These are phyloP conservation scores for Desmodus rotundus DNA, from an alignment of 2,113 vertebrate genomes.

Conservation along the genomic window DNA sequence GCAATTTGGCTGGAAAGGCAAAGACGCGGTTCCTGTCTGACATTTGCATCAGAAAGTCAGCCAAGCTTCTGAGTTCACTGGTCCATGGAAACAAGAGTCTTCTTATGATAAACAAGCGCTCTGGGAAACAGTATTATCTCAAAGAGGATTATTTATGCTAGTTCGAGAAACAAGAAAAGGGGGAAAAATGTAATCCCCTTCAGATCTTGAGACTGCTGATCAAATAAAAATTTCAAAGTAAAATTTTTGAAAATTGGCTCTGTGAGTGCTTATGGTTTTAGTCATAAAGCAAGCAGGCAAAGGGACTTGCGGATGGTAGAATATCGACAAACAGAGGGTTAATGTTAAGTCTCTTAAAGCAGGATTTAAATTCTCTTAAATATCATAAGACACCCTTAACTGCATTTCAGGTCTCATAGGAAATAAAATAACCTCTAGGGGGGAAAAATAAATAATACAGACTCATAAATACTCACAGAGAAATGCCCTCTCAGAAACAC, in stretches of 20 bases:
- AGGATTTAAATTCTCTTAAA: constrained; percentile 69
- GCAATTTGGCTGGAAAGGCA: constrained; percentile 75
- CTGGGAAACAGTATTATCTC: constrained; percentile 79
- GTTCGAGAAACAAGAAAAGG: constrained; percentile 71
- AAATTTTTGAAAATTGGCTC: constrained; percentile 74
- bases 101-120: constrained; percentile 78
- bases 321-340: constrained; percentile 41
- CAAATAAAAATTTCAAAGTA: constrained; percentile 82
- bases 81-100: constrained; percentile 70
- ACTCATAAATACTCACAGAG: neutral
- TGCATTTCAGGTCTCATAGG: constrained; percentile 62
- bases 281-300: constrained; percentile 51
- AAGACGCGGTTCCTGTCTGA: constrained; percentile 72
- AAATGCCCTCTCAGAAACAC: neutral
- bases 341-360: constrained; percentile 68
- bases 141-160: constrained; percentile 84
- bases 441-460: neutral
- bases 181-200: constrained; percentile 74
- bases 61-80: constrained; percentile 73
- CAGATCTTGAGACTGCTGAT: constrained; percentile 79
- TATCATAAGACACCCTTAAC: constrained; percentile 55
- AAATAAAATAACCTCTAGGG: constrained; percentile 9
- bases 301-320: neutral
- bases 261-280: constrained; percentile 52
- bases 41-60: constrained; percentile 79